Base-by-base conservation (phyloP, 2,113 vertebrate species). In the Coptodon bakossiorum region DNA sequence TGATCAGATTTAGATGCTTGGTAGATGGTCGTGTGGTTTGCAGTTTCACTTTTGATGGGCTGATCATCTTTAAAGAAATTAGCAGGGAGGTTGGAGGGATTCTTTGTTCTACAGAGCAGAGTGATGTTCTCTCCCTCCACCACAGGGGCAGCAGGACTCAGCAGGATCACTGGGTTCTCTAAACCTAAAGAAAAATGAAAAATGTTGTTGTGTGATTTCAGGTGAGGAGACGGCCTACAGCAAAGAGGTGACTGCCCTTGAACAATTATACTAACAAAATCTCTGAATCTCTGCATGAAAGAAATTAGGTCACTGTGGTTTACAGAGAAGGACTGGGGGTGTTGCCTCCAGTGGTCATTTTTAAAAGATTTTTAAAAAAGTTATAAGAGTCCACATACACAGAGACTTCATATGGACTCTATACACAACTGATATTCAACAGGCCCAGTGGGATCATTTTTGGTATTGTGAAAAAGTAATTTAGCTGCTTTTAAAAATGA, bases 381-480 rank as follows among this genome's bases (percentile, higher is more conserved):
- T 2, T 4, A 4, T n/a, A 17, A 8, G 3, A 6, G 0, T 40
- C 11, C 19, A 14, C 63, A 68, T 22, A 14, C 34, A 38, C 10
- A 19, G 34, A 38, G 9, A 38, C 17, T 24, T 71, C n/a, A 71
- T 12, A 9, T 43, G 66, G n/a, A 40, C 6, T 24, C n/a, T 22
- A 40, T 36, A 6, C 36, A 43, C 66, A 71, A 16, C 1, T 24
- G 66, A 40, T 24, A 71, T 43, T 71, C 19, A 43, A 16, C 12
- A 71, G 66, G 66, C n/a, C 36, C 0, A 61, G 3, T 61, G 8
- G 14, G 59, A 34, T 61, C 59, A 0, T 61, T 34, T 61, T 61
- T 11, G 57, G 9, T 34, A 34, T 34, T 61, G 59, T 0, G 0
- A 34, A 61, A 1, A 61, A 0, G 59, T 61, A 61, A 0, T 61